phyloP scores from a whole-genome alignment of 2,113 vertebrate species.

The Clarias magur region DNA sequence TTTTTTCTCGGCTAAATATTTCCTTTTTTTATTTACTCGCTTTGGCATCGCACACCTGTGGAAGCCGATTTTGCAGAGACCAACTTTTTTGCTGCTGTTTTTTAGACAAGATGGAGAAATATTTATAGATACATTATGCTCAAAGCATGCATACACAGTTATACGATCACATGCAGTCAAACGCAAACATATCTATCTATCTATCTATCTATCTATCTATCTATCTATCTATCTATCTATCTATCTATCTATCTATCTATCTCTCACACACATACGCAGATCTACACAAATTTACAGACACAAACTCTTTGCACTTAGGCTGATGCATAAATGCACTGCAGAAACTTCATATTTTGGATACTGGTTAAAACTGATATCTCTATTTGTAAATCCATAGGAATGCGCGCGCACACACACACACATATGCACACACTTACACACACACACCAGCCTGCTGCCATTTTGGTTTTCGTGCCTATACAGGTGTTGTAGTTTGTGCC shows the following conservation, averaged over 20 bases:
- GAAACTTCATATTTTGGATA: conserved; percentile 64
- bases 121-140: conserved; percentile 81
- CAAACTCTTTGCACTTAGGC: conserved; percentile 42
- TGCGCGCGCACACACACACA: conserved; percentile 59
- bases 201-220: conserved; percentile 6
- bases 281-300: conserved; percentile 40
- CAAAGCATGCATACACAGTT: conserved; percentile 78
- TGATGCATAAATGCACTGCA: conserved; percentile 56
- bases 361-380: conserved; percentile 28
- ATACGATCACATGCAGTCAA: conserved; percentile 59
- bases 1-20: conserved; percentile 53
- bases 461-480: conserved; percentile 84
- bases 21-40: conserved; percentile 62
- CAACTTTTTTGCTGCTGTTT: conserved; percentile 80
- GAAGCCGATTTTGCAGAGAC: conserved; percentile 78
- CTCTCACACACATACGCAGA: conserved; percentile 58
- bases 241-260: background rate
- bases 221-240: background rate
- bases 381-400: conserved; percentile 51
- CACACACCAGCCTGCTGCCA: conserved; percentile 81
- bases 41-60: conserved; percentile 67
- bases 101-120: conserved; percentile 72
- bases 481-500: conserved; percentile 77
- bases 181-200: conserved; percentile 40
- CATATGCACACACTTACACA: conserved; percentile 56